Base-by-base conservation (phyloP, 2,888 invertebrate genomes). In the Stratiomys singularior region DNA sequence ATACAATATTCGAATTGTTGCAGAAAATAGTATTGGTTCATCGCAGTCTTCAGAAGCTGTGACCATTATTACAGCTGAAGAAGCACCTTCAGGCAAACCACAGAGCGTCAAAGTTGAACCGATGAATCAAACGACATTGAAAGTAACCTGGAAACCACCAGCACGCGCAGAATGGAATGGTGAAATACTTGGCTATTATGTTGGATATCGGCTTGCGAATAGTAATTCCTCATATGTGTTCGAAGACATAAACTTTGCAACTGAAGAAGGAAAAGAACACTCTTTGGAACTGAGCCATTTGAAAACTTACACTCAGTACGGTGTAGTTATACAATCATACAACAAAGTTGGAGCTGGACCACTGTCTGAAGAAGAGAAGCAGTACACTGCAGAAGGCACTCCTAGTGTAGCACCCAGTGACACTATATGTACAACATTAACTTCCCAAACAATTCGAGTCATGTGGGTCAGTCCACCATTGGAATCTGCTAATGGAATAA, bases 311-410 rank as follows among this genome's bases (percentile, higher is more conserved):
- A 97, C 97, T 0, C 96, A 96, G 86, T 98, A 98, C 88, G 93
- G 96, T n/a, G 94, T 97, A 25, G 96, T 97, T 23, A 96, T 97
- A 9, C 97, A 97, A 88, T 96, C 96, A 0, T 97, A 96, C 86
- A 98, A 98, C 88, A 95, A 95, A 87, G 93, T 96, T 83, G 98
- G 97, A 15, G 93, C 96, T 1, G 97, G 98, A 37, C 98, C 97
- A 0, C 91, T 95, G 84, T 95, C 96, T 63, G 93, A 93, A 74
- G 96, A 97, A 87, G 91, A 94, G 56, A 93, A 94, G 83, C 96
- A 96, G 78, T 96, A 96, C 85, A 98, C 98, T 1, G 95, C 97
- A 13, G 98, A 98, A 89, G 98, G 98, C 71, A 93, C 94, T 0
- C 96, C 96, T 15, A 96, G 96, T 82, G 95, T 96, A 83, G 93